phyloP scores from a whole-genome alignment of 2,888 invertebrate species.

The Choristoneura rosaceana region DNA sequence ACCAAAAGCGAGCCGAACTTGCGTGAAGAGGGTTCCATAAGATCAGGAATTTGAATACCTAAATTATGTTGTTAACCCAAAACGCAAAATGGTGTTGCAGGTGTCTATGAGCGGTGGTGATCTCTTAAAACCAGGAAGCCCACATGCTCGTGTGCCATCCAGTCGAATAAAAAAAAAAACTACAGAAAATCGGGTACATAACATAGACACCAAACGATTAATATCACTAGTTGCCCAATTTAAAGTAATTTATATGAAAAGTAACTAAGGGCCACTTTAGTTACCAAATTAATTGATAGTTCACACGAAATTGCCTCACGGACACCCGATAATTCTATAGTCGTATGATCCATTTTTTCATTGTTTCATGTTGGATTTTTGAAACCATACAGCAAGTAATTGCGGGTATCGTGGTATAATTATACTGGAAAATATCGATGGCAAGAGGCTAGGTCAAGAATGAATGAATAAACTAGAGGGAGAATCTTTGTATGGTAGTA shows the following conservation, averaged over 20 bases:
- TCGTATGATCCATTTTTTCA: slow-evolving; percentile 21
- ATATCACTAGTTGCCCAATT: neutral
- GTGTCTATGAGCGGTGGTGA: too few relatives aligned
- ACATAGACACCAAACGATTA: neutral
- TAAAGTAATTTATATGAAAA: neutral
- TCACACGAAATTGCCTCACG: slow-evolving; percentile 12
- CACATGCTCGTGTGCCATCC: too few relatives aligned
- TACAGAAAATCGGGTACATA: too few relatives aligned
- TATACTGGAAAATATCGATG: neutral
- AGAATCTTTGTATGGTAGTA: too few relatives aligned
- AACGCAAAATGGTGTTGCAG: too few relatives aligned
- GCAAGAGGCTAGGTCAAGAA: neutral
- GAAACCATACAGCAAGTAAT: neutral
- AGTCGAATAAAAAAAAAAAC: too few relatives aligned
- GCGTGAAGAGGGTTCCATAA: too few relatives aligned
- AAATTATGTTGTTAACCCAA: too few relatives aligned
- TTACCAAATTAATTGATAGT: slow-evolving; percentile 11
- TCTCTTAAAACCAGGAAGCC: too few relatives aligned
- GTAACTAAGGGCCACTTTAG: slow-evolving; percentile 1
- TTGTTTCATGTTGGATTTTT: slow-evolving; percentile 15
- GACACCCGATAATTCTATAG: neutral
- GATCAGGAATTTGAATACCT: too few relatives aligned
- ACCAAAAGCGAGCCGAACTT: too few relatives aligned
- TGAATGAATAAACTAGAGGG: neutral
- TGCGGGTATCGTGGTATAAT: neutral